Base-by-base conservation (phyloP, 2,888 invertebrate species). In the Junonia oenone region DNA sequence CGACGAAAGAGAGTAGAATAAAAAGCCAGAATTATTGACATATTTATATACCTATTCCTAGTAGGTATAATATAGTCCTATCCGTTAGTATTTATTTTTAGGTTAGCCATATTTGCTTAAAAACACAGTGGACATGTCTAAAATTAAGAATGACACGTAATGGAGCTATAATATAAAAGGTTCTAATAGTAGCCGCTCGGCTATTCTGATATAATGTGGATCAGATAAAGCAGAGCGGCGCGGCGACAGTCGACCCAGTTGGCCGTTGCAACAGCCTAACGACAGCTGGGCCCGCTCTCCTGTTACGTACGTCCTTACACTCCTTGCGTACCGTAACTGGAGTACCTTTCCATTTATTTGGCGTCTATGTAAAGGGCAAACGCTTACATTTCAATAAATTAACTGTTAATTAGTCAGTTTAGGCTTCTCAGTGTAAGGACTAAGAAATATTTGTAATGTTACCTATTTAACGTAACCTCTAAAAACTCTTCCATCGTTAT, bases 231-330 rank as follows among this genome's bases (percentile, higher is more conserved):
- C 61, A 62, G 67, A 66, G 60, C 63, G 62, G 61, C 58, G 66
- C 55, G 66, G 69, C 65, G 71, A 69, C 71, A 66, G 67, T 63
- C 60, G 70, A 63, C 69, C 72, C 66, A 72, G 67, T 64, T 71
- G 64, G 53, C 54, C 59, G 61, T 71, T 71, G 69, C 72, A 67
- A 67, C 68, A 72, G 29, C 60, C 58, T 49, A 63, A 57, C 63
- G 64, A 69, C 65, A 65, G 58, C 61, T 63, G 61, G 51, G 64
- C 65, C 62, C 61, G 53, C 59, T 67, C 62, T 62, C 61, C 67
- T 56, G 62, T 38, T 46, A 48, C 47, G 38, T 40, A 43, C 43
- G 40, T 45, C 43, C 56, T 55, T 57, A 54, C 45, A 40, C 38
- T 54, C 43, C 45, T 26, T 43, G 26, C 19, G 29, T 38, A 51